Evolutionary conservation across 1,140 invertebrate species (phyloP), one percentile per base, ranked within the genome.

Genomic region (Nixonia krombeini): DNA sequence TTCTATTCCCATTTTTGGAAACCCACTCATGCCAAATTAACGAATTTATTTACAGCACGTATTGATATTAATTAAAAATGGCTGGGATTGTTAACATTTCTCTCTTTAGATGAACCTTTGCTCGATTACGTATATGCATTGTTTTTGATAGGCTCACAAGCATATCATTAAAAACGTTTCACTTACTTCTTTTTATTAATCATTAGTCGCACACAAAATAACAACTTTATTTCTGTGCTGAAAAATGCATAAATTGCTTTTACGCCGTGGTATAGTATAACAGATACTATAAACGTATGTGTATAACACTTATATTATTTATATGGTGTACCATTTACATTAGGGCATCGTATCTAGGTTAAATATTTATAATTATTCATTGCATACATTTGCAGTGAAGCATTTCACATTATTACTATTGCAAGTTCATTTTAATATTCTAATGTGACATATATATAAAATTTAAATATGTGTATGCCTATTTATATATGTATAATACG

Each of bases 201-300:
- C 18, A 12, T 66, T 33, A 41, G 80, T 81, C 77, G 75, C 81
- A 82, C 78, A 82, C 74, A 82, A 81, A 81, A 82, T 81, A 80
- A 73, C 73, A 73, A 76, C 70, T 77, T 78, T 65, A 47, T 61
- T 73, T 78, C 65, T 75, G 70, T 77, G 75, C 74, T 73, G 66
- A 71, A 78, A 82, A 79, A 73, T 74, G 74, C 78, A 79, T 75
- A 74, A 77, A 76, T 67, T 70, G 67, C 67, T 70, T 71, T 47
- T 68, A 75, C 67, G 56, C 58, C 55, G 59, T 46, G 50, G 71
- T 61, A 69, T 63, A 68, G 55, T 58, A 67, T 72, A 72, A 68
- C 50, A 66, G 17, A 55, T 61, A 66, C 49, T 49, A 62, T 52
- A 69, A 63, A 35, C 47, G 15, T 38, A 23, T 66, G 63, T 63